phyloP scores from a whole-genome alignment of 2,888 invertebrate species.

The Thyatira batis region DNA sequence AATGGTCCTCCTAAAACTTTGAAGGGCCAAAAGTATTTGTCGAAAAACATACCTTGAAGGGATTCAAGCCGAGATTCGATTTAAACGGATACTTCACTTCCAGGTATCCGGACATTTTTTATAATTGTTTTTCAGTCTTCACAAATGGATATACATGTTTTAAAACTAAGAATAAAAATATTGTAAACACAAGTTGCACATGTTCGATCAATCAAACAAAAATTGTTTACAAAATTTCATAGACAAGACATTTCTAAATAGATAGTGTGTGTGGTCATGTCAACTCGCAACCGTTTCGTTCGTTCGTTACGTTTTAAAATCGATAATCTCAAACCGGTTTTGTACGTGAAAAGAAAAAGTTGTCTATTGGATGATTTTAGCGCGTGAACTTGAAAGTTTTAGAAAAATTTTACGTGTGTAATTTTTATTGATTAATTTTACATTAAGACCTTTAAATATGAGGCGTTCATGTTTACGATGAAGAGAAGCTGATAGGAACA shows the following conservation, averaged over 20 bases:
- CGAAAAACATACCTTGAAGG: conserved; percentile 82
- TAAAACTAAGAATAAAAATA: conserved; percentile 17
- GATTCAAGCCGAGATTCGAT: conserved; percentile 83
- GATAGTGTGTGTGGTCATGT: conserved; percentile 80
- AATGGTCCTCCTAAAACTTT: conserved; percentile 5
- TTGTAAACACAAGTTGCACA: conserved; percentile 36
- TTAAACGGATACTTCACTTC: conserved; percentile 85
- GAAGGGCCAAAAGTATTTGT: conserved; percentile 11
- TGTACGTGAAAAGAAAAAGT: conserved; percentile 12
- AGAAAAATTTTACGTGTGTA: too few species aligned
- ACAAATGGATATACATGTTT: conserved; percentile 17
- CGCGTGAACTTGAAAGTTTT: too few species aligned
- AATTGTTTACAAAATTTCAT: conserved; percentile 56
- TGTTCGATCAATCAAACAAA: conserved; percentile 34
- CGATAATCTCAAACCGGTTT: conserved; percentile 42
- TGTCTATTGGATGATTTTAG: conserved; percentile 13
- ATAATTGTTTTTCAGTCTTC: conserved; percentile 15
- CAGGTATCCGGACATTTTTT: conserved; percentile 81
- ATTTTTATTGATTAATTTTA: too few species aligned
- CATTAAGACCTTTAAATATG: too few species aligned
- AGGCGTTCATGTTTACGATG: too few species aligned
- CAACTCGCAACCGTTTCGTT: neutral
- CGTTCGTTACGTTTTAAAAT: conserved; percentile 32
- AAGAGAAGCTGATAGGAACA: too few species aligned
- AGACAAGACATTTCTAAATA: conserved; percentile 47